Evolutionary conservation across 1,140 invertebrate genomes (phyloP), one percentile per base, ranked within the genome.

Genomic region (Lysiphlebus fabarum): DNA sequence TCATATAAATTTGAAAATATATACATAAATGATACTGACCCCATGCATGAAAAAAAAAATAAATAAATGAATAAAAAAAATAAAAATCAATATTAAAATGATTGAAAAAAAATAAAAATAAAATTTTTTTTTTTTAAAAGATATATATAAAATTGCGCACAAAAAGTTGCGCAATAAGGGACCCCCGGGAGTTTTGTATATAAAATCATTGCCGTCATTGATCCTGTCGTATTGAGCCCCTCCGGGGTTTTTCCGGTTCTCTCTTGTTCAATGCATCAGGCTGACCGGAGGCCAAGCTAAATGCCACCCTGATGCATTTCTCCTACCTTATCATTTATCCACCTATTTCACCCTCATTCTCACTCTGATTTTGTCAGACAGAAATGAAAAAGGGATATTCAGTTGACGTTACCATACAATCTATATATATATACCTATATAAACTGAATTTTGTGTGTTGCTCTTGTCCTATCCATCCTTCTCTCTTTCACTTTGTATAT

Each of bases 141-240:
- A 37, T 41, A 14, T 8, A 14, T 8, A 51, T 44, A 59, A 47
- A 59, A 53, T 45, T 10, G 33, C 34, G 50, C 14, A 44, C 37
- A 62, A 44, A 54, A 53, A 59, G 49, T n/a, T 37, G 36, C 49
- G 36, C 49, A 34, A 37, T 26, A 4, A 53, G 33, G 53, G 12
- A 17, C 43, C 43, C 33, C 7, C 26, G n/a, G 45, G 58, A 50
- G 53, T 45, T 49, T 44, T 44, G 36, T 49, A 34, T 64, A 65
- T 65, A 69, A 70, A 72, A 72, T 72, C 70, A 72, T 72, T 68
- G 69, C 67, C 70, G 66, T 71, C 70, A 71, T 71, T 69, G 69
- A 71, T 70, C 67, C 67, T 53, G 56, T 43, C 59, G 50, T 64
- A 49, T 56, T 55, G 14, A 61, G 42, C 54, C 55, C 44, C 59